Base-by-base conservation (phyloP, 2,888 invertebrate genomes). In the Lacanobia wlatinum region DNA sequence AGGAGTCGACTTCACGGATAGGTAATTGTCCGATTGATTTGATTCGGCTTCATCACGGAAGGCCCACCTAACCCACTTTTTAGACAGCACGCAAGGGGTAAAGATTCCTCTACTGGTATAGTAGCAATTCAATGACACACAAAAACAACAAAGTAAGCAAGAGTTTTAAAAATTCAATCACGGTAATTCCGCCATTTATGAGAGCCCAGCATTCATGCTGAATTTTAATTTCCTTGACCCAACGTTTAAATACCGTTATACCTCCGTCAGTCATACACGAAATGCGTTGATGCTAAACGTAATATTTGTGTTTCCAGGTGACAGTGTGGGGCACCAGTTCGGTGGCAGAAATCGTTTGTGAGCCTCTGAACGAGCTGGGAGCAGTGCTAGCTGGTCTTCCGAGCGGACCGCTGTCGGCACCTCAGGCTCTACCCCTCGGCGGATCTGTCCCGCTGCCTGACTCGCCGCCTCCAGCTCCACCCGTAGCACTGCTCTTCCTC, bases 401-500 rank as follows among this genome's bases (percentile, higher is more conserved):
- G 0, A 90, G 93, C 0, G 94, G 94, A 4, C 96, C 96, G 0
- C 85, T 94, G 14, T 93, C 93, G 10, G 92, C 93, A 1, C 94
- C 93, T 7, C 88, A 91, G 43, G 84, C 91, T 1, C 90, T 94
- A 1, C 92, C 95, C 2, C 87, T 95, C 2, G 90, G 90, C 12
- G 89, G 92, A 2, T 90, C 91, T 0, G 80, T 95, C 34, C 93
- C 94, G 0, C 87, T 91, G 0, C 95, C 96, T 0, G 86, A 90
- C 4, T 85, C 90, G 0, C 84, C 87, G 1, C 87, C 92, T 0
- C 74, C 88, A 0, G 87, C 92, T 0, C 94, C 96, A 7, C 95
- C 95, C 0, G 90, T 92, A 0, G 96, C 96, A 0, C 90, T 97
- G 56, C 92, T 97, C 60, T 96, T 97, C 73, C 95, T 97, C 50